Conservation (phyloP, 2,113 vertebrate species). For the Elanoides forficatus region DNA sequence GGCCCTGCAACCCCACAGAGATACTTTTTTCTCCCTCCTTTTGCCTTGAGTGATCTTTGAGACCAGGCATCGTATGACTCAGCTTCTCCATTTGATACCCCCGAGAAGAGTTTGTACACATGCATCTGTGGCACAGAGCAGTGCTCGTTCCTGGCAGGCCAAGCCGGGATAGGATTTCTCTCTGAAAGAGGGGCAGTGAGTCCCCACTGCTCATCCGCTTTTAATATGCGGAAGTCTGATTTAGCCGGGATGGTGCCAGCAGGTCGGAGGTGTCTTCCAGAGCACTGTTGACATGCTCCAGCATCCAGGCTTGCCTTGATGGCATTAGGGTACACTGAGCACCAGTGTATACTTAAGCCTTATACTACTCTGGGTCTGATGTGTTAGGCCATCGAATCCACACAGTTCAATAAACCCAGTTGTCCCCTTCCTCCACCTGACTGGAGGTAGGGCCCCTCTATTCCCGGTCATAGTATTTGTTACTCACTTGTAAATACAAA, state of each 20-base stretch:
- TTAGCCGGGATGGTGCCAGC: background rate
- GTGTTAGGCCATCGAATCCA: too few relatives aligned
- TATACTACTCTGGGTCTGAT: too few relatives aligned
- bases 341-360: too few relatives aligned
- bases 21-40: background rate
- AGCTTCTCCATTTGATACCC: constrained; percentile 49
- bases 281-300: background rate
- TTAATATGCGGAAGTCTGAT: background rate
- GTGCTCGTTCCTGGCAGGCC: constrained; percentile 8
- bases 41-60: constrained; percentile 16
- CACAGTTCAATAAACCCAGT: too few relatives aligned
- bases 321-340: too few relatives aligned
- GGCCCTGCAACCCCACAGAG: background rate
- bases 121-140: background rate
- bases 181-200: background rate
- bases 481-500: too few relatives aligned
- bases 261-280: background rate
- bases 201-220: background rate
- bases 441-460: too few relatives aligned
- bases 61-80: background rate
- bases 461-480: too few relatives aligned
- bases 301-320: too few relatives aligned
- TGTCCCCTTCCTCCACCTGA: too few relatives aligned
- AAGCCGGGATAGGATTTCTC: background rate
- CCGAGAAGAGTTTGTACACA: background rate